phyloP scores from a whole-genome alignment of 2,888 invertebrate species.

The Lasius fuliginosus region DNA sequence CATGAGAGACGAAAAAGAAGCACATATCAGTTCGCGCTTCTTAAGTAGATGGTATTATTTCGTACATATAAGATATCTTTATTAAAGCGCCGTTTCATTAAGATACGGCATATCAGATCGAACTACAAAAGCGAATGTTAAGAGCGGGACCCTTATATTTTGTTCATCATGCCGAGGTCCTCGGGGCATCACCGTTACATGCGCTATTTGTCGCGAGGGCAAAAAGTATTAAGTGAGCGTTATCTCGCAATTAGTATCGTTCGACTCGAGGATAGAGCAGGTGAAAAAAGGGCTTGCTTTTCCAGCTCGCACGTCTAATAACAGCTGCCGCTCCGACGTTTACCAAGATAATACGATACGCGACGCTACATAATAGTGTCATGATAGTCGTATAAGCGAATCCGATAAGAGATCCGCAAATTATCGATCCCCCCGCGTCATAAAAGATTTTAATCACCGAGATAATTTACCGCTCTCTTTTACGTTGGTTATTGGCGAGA shows the following conservation, averaged over 20 bases:
- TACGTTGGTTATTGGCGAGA: neutral
- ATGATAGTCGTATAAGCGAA: constrained; percentile 54
- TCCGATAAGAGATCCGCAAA: constrained; percentile 65
- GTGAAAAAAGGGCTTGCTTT: constrained; percentile 76
- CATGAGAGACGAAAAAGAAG: neutral
- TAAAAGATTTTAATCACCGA: constrained; percentile 59
- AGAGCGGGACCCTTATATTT: constrained; percentile 8
- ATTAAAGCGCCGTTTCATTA: constrained; percentile 41
- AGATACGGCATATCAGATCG: constrained; percentile 32
- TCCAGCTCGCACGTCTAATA: constrained; percentile 74
- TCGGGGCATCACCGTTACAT: constrained; percentile 41
- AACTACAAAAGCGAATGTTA: constrained; percentile 24
- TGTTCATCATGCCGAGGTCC: constrained; percentile 27
- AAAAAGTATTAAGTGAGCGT: constrained; percentile 74
- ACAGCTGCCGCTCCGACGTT: constrained; percentile 76
- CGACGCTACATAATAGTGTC: constrained; percentile 63
- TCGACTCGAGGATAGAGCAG: constrained; percentile 69
- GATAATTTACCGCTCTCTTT: constrained; percentile 55
- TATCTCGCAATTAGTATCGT: constrained; percentile 81
- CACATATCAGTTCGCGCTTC: constrained; percentile 8
- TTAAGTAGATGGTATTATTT: constrained; percentile 5
- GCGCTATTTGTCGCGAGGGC: constrained; percentile 50
- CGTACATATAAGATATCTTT: neutral
- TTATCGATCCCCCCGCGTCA: constrained; percentile 63
- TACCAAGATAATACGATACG: constrained; percentile 74